These are phyloP conservation scores for Leptodactylus fuscus DNA, from an alignment of 2,113 vertebrate species.

Conservation along the genomic window DNA sequence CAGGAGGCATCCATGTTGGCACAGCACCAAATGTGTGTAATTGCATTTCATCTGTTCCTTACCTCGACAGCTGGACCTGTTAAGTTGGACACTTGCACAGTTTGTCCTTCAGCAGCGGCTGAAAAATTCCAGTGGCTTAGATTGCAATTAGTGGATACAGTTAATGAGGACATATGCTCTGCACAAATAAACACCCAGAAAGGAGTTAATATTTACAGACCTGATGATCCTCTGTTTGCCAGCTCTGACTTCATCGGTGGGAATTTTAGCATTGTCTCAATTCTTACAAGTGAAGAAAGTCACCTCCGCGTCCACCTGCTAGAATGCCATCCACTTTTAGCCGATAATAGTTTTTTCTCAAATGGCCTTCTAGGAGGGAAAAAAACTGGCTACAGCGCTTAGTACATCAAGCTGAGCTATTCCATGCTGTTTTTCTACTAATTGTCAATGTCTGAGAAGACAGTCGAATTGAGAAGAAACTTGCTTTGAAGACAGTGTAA, in stretches of 20 bases:
- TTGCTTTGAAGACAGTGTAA: constrained; percentile 47
- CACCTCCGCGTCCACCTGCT: constrained; percentile 2
- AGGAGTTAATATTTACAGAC: constrained; percentile 74
- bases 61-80: constrained; percentile 71
- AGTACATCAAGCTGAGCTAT: constrained; percentile 42
- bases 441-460: constrained; percentile 44
- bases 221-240: constrained; percentile 62
- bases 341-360: constrained; percentile 33
- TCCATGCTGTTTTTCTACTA: constrained; percentile 43
- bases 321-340: constrained; percentile 25
- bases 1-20: constrained; percentile 69
- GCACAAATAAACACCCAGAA: constrained; percentile 70
- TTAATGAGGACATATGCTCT: constrained; percentile 77
- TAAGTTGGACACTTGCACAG: constrained; percentile 62
- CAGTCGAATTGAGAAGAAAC: constrained; percentile 27
- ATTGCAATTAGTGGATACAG: constrained; percentile 67
- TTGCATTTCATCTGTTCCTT: constrained; percentile 71
- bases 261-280: not conserved
- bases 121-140: constrained; percentile 48
- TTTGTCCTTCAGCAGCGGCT: constrained; percentile 60
- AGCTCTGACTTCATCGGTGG: constrained; percentile 5
- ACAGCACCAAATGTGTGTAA: constrained; percentile 63
- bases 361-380: constrained; percentile 47
- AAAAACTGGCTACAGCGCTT: constrained; percentile 37
- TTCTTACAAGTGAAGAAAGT: constrained; percentile 14